These are phyloP conservation scores for Orbicella faveolata DNA, from an alignment of 64 coral and sea anemone species.

Conservation along the genomic window DNA sequence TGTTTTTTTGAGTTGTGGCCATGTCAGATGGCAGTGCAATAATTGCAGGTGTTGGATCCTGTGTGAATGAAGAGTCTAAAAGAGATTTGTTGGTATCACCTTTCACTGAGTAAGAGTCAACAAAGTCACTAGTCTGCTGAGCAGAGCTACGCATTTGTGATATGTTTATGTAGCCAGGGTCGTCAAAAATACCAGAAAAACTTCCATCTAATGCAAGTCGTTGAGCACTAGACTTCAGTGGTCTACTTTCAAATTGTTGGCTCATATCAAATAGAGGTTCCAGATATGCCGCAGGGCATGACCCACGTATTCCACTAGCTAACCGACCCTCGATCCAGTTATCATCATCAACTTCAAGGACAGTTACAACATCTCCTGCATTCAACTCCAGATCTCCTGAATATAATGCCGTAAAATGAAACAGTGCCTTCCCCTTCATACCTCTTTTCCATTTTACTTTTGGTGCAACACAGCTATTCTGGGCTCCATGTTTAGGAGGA, in stretches of 20 bases:
- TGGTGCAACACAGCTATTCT: not conserved
- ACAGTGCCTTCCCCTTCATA: slow-evolving; percentile 67
- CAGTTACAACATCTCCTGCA: slow-evolving; percentile 78
- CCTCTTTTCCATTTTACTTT: slow-evolving; percentile 61
- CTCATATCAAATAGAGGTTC: slow-evolving; percentile 47
- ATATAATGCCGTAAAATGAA: slow-evolving; percentile 78
- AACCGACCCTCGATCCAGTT: slow-evolving; percentile 80
- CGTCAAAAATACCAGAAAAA: not conserved
- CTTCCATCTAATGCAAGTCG: not conserved
- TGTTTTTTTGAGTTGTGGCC: not conserved
- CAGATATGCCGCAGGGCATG: slow-evolving; percentile 90
- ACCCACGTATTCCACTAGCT: slow-evolving; percentile 51
- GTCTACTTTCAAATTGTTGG: not conserved
- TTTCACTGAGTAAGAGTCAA: not conserved
- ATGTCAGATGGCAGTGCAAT: not conserved
- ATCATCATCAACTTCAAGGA: slow-evolving; percentile 73
- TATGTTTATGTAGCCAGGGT: not conserved
- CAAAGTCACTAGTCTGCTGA: not conserved
- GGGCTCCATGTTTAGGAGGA: not conserved
- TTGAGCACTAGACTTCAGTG: not conserved
- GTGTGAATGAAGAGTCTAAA: slow-evolving; percentile 70
- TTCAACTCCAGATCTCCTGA: slow-evolving; percentile 80
- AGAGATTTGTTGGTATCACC: not conserved
- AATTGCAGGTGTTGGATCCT: slow-evolving; percentile 46
- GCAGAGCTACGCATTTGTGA: not conserved